phyloP scores from a whole-genome alignment of 2,888 invertebrate genomes.

The Athetis lepigone region DNA sequence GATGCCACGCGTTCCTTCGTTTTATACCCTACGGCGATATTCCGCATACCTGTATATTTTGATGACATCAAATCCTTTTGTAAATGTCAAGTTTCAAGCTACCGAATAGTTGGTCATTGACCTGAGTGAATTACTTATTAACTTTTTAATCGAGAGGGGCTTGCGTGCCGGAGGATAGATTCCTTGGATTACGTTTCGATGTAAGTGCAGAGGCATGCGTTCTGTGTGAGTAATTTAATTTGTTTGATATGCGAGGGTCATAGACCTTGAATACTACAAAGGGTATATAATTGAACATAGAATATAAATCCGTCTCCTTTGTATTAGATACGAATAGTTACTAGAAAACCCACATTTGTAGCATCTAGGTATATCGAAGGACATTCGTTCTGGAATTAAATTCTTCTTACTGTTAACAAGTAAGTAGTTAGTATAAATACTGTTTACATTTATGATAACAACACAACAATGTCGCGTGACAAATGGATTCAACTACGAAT shows the following conservation, averaged over 20 bases:
- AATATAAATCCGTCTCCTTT: not conserved
- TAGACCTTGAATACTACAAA: slow-evolving; percentile 10
- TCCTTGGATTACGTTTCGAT: slow-evolving; percentile 35
- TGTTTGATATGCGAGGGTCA: slow-evolving; percentile 35
- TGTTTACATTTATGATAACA: slow-evolving; percentile 2
- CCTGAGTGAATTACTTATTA: slow-evolving; percentile 49
- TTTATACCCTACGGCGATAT: slow-evolving; percentile 59
- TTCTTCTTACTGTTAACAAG: not conserved
- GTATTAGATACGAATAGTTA: not conserved
- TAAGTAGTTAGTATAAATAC: not conserved
- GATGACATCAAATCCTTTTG: slow-evolving; percentile 66
- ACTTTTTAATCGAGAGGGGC: slow-evolving; percentile 40
- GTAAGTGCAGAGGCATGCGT: slow-evolving; percentile 15
- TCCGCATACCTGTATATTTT: slow-evolving; percentile 59
- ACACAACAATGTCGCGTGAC: slow-evolving; percentile 20
- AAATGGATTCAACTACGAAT: slow-evolving; percentile 25
- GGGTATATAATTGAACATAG: not conserved
- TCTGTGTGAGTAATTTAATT: slow-evolving; percentile 22
- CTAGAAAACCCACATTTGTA: not conserved
- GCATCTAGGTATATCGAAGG: too few species aligned
- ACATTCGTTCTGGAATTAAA: not conserved
- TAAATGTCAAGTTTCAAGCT: slow-evolving; percentile 58
- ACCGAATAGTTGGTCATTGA: slow-evolving; percentile 63
- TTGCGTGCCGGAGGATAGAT: slow-evolving; percentile 35
- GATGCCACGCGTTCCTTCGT: slow-evolving; percentile 63